Evolutionary conservation across 2,113 vertebrate genomes (phyloP), one percentile per base, ranked within the genome.

Genomic region (Dendrocopos noguchii): DNA sequence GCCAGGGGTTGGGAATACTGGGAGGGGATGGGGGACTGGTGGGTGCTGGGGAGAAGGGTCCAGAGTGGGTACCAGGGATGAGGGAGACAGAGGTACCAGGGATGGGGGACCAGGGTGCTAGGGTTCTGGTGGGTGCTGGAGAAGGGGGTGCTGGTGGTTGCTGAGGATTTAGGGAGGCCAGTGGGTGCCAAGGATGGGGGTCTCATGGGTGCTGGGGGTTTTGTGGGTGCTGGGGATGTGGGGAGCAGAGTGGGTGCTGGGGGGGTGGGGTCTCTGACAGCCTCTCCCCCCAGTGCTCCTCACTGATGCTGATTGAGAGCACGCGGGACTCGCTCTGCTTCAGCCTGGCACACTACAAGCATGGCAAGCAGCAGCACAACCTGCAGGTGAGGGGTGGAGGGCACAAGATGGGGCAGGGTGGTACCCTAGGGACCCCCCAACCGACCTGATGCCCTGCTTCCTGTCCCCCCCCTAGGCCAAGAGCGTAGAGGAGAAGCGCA

Each of bases 301-400:
- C 98, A 4, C 93, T 99, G 89, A 99, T 99, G 99, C 96, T 99
- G 84, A 99, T 99, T 0, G 99, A 99, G 95, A 99, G 98, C 74
- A 98, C 98, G 4, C 98, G 98, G 94, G 99, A 99, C 95, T 99
- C 98, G 0, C 97, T 99, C 39, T 98, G 98, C 97, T 99, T 99
- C 97, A 99, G 98, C 9, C 97, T 99, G 78, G 98, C 98, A 6
- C 98, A 99, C 96, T 99, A 99, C 96, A 99, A 99, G 94, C 98
- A 99, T 11, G 98, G 97, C 94, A 99, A 99, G 72, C 98, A 99
- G 84, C 99, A 99, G 55, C 98, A 99, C 91, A 98, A 97, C 47
- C 98, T 99, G 83, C 99, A 99, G 98, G 99, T 99, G 97, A 10
- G 21, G 20, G 98, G 99, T 99, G 97, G 20, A 21, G 20, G n/a